Percentiles rank a stretch among this genome's conserved stretches.
These are phyloP conservation scores for Gallinago jamesoni DNA, from an alignment of 2,113 vertebrate species.

Conservation along the genomic window DNA sequence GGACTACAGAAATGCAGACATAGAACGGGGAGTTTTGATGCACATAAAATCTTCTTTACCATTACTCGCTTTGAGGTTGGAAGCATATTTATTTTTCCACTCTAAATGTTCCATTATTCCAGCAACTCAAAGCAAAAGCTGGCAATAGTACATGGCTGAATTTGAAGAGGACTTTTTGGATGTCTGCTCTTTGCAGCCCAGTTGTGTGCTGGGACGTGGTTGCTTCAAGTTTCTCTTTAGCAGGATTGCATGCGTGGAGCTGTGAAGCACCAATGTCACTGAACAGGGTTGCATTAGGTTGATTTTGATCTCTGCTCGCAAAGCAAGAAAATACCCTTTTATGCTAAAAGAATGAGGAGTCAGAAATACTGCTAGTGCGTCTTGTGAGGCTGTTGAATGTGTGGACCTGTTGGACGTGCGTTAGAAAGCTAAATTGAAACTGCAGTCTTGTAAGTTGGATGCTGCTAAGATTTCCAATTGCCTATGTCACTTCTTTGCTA, in stretches of 20 bases:
- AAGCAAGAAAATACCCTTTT: neutral
- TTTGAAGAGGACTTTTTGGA: neutral
- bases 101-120: neutral
- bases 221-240: neutral
- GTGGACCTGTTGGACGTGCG: neutral
- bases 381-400: neutral
- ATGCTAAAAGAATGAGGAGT: neutral
- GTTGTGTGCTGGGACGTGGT: neutral
- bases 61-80: slow-evolving; percentile 5
- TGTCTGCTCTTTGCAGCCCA: neutral
- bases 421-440: neutral
- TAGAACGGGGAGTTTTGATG: neutral
- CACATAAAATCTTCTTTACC: slow-evolving; percentile 56
- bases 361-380: neutral
- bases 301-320: neutral
- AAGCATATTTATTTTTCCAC: slow-evolving; percentile 24
- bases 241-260: neutral
- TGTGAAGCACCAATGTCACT: neutral
- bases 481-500: neutral
- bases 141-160: neutral
- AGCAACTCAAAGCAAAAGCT: neutral
- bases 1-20: fast-evolving
- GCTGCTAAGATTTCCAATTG: neutral
- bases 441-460: neutral
- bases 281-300: neutral